Base-by-base conservation (phyloP, 2,797 vertebrate genomes). In the Pipistrellus pygmaeus region DNA sequence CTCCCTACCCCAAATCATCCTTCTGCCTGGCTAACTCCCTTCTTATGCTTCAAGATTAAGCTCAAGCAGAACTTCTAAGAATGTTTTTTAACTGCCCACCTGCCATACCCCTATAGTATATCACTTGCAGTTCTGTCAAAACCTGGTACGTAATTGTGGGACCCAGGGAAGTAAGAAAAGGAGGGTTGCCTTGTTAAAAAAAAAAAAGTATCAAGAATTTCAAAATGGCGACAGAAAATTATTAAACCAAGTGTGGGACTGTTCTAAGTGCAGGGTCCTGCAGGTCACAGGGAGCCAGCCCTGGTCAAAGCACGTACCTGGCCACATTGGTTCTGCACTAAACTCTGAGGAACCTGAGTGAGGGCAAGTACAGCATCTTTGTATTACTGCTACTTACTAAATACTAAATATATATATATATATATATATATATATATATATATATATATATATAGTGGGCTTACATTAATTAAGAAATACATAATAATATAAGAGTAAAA, bases 151-250 rank as follows among this genome's bases (percentile, higher is more conserved):
- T 51, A 82, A 90, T 57, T 64, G 15, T 18, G 13, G 35, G 21
- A 1, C 13, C 51, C 51, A 64, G 13, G 17, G 10, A 9, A 85
- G 93, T 44, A 77, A 32, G n/a, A 90, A 78, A 84, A 53, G 14
- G 1, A 76, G 13, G 57, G 23, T 57, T 72, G 10, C 1, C 23
- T 51, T 46, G 1, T 62, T 69, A 30, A 72, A 73, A 80, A 71
- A 30, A 44, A 44, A 38, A 38, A 44, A 44, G 60, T 44, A 87
- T 76, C 53, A 73, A 93, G 38, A 86, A 90, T 90, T 92, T 92
- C 41, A 32, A 83, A 94, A n/a, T 4, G 27, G 15, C 13, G 38
- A 25, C 25, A 76, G 21, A 2, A 41, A 20, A 82, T 13, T 11
- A 53, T 80, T 82, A 80, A 62, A 23, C 25, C n/a, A 71, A 83